phyloP scores from a whole-genome alignment of 2,888 invertebrate genomes.

The Laspeyria flexula region DNA sequence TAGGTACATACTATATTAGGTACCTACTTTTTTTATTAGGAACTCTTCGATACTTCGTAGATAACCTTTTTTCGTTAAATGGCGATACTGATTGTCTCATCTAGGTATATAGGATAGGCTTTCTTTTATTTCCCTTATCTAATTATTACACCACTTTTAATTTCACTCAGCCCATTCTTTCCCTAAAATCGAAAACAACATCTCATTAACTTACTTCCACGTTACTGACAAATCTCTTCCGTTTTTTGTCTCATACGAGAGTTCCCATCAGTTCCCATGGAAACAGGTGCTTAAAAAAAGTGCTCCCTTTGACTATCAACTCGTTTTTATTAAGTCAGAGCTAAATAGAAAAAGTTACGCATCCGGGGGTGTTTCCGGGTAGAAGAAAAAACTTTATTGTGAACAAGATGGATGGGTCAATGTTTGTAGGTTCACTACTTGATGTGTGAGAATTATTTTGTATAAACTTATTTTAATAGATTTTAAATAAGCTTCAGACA shows the following conservation, averaged over 20 bases:
- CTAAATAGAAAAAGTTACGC: conserved; percentile 55
- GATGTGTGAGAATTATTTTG: conserved; percentile 54
- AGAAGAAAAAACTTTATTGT: conserved; percentile 57
- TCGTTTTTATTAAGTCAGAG: conserved; percentile 68
- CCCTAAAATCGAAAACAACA: conserved; percentile 4
- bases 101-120: no score
- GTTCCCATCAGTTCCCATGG: conserved; percentile 61
- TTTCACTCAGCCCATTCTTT: background rate
- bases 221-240: conserved; percentile 54
- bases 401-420: conserved; percentile 64
- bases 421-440: conserved; percentile 62
- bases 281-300: conserved; percentile 80
- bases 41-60: no score
- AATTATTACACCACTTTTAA: background rate
- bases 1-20: no score
- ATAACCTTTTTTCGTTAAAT: no score
- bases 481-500: conserved; percentile 1
- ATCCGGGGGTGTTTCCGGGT: conserved; percentile 81
- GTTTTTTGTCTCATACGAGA: conserved; percentile 53
- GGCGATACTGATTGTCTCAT: no score
- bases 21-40: no score
- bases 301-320: conserved; percentile 67
- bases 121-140: no score
- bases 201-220: conserved; percentile 24
- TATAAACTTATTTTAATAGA: background rate